Evolutionary conservation across 2,797 vertebrate species (phyloP).

Genomic region (Spondyliosoma cantharus): DNA sequence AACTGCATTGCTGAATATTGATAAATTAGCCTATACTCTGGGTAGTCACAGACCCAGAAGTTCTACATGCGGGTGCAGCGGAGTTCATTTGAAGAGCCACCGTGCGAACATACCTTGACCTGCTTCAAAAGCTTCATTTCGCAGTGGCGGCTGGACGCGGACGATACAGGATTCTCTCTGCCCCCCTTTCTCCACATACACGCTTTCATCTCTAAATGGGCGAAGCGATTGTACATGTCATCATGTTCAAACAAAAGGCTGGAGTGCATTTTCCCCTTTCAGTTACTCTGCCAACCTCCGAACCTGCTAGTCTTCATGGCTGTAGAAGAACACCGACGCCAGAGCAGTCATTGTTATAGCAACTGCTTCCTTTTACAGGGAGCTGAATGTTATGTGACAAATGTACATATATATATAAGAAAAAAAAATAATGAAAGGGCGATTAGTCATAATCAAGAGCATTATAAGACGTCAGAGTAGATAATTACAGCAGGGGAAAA

Average conservation of each 20-base stretch:
- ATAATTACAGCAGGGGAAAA: no score
- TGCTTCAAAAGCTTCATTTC: conserved; percentile 43
- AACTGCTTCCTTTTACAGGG: not conserved
- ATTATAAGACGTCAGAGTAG: no score
- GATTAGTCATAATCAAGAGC: not conserved
- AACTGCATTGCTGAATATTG: not conserved
- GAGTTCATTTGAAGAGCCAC: conserved; percentile 35
- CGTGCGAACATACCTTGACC: conserved; percentile 16
- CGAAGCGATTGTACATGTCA: conserved; percentile 13
- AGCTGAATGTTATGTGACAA: not conserved
- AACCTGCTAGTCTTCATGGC: not conserved
- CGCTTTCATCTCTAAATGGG: conserved; percentile 29
- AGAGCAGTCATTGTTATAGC: not conserved
- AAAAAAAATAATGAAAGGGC: not conserved
- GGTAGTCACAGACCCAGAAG: not conserved
- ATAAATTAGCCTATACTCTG: not conserved
- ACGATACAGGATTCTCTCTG: conserved; percentile 11
- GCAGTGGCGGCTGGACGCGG: conserved; percentile 12
- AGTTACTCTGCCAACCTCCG: not conserved
- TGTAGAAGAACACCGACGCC: not conserved
- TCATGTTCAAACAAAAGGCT: conserved; percentile 8
- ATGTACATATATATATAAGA: not conserved
- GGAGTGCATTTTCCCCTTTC: conserved; percentile 12
- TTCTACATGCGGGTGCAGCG: not conserved
- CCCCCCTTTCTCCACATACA: not conserved